phyloP scores from a whole-genome alignment of 2,888 invertebrate genomes.

The Drosophila putrida region DNA sequence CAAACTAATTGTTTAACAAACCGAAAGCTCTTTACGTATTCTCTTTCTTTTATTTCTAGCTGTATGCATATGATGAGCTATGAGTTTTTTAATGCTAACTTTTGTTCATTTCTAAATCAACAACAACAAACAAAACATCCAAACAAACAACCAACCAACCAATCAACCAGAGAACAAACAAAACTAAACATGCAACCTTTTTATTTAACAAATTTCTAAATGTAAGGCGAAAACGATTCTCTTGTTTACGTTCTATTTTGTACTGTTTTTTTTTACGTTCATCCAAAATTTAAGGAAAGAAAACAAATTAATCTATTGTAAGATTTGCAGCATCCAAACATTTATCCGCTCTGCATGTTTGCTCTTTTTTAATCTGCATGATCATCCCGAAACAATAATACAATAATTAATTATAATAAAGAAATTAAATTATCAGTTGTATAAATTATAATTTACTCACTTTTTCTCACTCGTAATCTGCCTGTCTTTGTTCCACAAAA shows the following conservation, averaged over 20 bases:
- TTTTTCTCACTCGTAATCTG: conserved; percentile 1
- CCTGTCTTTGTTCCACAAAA: neutral
- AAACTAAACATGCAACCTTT: conserved; percentile 31
- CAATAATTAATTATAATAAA: conserved; percentile 23
- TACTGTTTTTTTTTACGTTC: conserved; percentile 3
- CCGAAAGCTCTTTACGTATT: conserved; percentile 63
- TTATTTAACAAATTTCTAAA: conserved; percentile 44
- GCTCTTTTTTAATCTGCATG: conserved; percentile 46
- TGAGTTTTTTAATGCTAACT: conserved; percentile 75
- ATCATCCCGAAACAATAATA: conserved; percentile 31
- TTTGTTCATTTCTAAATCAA: conserved; percentile 68
- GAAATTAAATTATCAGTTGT: conserved; percentile 22
- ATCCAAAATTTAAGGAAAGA: neutral
- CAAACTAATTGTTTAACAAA: conserved; percentile 45
- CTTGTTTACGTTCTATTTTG: conserved; percentile 37
- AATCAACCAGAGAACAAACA: conserved; percentile 67
- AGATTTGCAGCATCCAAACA: conserved; percentile 21
- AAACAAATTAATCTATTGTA: conserved; percentile 19
- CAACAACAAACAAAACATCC: conserved; percentile 40
- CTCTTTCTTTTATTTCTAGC: conserved; percentile 81
- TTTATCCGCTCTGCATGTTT: conserved; percentile 43
- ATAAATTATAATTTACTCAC: conserved; percentile 13
- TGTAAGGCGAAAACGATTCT: conserved; percentile 56
- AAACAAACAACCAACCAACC: conserved; percentile 33
- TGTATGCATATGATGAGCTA: conserved; percentile 75